Evolutionary conservation across 2,888 invertebrate species (phyloP).

Genomic region (Dimorphilus gyrociliatus): DNA sequence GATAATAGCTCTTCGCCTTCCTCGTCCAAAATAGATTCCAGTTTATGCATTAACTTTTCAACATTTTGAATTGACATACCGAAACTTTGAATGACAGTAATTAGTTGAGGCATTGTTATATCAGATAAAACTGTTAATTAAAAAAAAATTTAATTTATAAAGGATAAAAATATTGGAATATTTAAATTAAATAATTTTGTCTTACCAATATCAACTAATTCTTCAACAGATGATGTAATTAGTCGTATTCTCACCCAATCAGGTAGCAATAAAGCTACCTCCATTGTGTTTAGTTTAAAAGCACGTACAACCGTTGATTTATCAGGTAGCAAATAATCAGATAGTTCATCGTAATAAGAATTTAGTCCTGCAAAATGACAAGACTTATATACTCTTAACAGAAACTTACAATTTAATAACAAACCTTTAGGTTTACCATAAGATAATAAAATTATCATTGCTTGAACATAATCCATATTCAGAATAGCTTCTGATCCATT

Average conservation of each 20-base stretch:
- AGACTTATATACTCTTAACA: conserved; percentile 1
- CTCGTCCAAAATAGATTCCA: no score
- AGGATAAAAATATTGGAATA: no score
- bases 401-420: background rate
- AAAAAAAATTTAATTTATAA: background rate
- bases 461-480: conserved; percentile 63
- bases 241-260: conserved; percentile 81
- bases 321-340: conserved; percentile 72
- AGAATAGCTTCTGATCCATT: no score
- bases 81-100: background rate
- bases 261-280: conserved; percentile 65
- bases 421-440: conserved; percentile 39
- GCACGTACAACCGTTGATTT: conserved; percentile 58
- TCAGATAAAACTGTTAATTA: background rate
- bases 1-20: no score
- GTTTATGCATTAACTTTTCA: no score
- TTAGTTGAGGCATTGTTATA: background rate
- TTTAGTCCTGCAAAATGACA: conserved; percentile 8
- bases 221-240: conserved; percentile 59
- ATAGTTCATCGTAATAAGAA: conserved; percentile 40
- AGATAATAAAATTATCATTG: conserved; percentile 62
- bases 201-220: conserved; percentile 55
- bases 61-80: conserved; percentile 1
- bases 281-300: conserved; percentile 58
- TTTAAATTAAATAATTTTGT: no score